Conservation (phyloP, 2,797 vertebrate species). For the Chaunax sp. region DNA sequence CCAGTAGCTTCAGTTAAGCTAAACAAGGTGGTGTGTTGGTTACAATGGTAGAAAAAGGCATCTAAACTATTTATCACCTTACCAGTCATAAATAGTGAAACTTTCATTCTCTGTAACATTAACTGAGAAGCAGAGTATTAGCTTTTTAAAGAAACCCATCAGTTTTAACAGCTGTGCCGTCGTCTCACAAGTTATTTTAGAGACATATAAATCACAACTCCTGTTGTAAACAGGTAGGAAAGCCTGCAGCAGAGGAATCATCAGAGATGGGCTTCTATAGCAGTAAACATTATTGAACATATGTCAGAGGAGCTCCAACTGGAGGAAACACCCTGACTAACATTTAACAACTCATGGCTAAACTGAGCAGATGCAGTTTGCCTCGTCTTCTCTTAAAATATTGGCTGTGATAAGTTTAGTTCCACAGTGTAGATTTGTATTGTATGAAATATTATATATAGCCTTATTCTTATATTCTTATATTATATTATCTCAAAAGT, state of each 20-base stretch:
- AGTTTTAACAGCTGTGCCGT: not conserved
- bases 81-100: not conserved
- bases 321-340: slow-evolving; percentile 3
- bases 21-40: not conserved
- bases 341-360: not conserved
- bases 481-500: too few species aligned
- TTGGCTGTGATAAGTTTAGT: not conserved
- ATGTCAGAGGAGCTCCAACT: slow-evolving; percentile 6
- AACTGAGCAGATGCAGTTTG: not conserved
- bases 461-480: too few species aligned
- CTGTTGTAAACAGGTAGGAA: not conserved
- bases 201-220: not conserved
- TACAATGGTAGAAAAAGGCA: not conserved
- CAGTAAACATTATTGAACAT: slow-evolving; percentile 15
- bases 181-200: not conserved
- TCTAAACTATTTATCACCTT: not conserved
- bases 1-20: not conserved
- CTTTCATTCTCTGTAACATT: not conserved
- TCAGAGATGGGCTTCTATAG: slow-evolving; percentile 3
- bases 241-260: too few species aligned
- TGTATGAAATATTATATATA: not conserved
- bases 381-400: not conserved
- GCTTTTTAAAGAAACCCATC: not conserved
- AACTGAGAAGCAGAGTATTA: not conserved
- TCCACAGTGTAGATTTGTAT: not conserved